Evolutionary conservation across 1,140 invertebrate species (phyloP).

Genomic region (Belonocnema kinseyi): DNA sequence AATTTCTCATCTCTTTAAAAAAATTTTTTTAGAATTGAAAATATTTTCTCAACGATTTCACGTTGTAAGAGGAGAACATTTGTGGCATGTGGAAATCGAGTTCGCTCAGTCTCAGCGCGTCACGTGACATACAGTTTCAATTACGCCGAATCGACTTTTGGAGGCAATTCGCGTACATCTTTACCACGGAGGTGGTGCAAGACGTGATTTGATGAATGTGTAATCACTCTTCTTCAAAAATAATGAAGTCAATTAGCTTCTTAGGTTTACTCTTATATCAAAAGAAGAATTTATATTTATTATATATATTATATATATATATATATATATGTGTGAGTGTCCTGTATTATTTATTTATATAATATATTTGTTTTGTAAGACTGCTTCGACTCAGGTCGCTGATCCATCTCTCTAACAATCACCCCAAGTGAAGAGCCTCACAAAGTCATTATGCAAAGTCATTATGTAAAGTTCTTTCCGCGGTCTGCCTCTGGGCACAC

Average conservation of each 20-base stretch:
- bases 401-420: too few species aligned
- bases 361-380: too few species aligned
- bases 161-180: slow-evolving; percentile 16
- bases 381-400: too few species aligned
- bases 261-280: not conserved
- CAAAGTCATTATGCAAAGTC: too few species aligned
- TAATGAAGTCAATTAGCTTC: slow-evolving; percentile 15
- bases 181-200: slow-evolving; percentile 8
- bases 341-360: too few species aligned
- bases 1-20: too few species aligned
- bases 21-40: not conserved
- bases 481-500: too few species aligned
- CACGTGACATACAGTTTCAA: not conserved
- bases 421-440: too few species aligned
- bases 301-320: too few species aligned
- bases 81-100: slow-evolving; percentile 25
- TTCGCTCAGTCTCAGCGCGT: not conserved
- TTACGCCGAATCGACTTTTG: slow-evolving; percentile 28
- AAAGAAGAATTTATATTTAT: not conserved
- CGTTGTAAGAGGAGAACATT: slow-evolving; percentile 22
- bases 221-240: slow-evolving; percentile 6
- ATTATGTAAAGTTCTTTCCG: too few species aligned
- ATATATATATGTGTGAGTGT: too few species aligned
- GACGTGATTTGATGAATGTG: slow-evolving; percentile 9
- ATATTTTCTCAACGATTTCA: slow-evolving; percentile 6